phyloP scores from a whole-genome alignment of 2,113 vertebrate species.

The Bagarius yarrelli region DNA sequence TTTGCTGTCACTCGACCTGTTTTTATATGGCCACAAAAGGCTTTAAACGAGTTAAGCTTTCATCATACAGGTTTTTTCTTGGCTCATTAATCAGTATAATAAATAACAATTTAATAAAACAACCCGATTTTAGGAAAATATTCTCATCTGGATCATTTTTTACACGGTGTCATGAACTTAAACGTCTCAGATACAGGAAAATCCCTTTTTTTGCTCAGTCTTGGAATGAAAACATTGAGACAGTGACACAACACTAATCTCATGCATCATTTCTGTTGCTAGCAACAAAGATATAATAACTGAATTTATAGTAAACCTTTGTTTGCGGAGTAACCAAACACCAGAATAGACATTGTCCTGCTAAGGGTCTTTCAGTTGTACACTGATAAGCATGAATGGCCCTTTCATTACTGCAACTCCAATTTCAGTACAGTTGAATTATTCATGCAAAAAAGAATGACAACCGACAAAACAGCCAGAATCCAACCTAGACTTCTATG shows the following conservation, averaged over 20 bases:
- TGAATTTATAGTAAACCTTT: conserved; percentile 13
- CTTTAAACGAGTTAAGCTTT: conserved; percentile 12
- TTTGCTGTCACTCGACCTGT: background rate
- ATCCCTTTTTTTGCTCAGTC: background rate
- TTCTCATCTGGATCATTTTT: conserved; percentile 13
- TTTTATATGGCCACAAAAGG: conserved; percentile 4
- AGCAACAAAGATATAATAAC: background rate
- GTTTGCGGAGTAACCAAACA: conserved; percentile 31
- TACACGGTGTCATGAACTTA: background rate
- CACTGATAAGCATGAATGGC: background rate
- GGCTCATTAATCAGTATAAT: conserved; percentile 16
- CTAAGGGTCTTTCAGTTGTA: background rate
- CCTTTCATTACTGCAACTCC: background rate
- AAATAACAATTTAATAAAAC: conserved; percentile 7
- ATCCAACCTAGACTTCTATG: background rate
- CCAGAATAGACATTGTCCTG: conserved; percentile 10
- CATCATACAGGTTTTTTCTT: background rate
- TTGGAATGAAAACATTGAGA: background rate
- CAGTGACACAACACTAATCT: background rate
- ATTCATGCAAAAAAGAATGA: background rate
- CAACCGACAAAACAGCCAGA: background rate
- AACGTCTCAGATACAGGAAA: background rate
- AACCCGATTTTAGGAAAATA: background rate
- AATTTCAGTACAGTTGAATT: background rate
- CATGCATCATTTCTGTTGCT: background rate